Evolutionary conservation across 2,888 invertebrate genomes (phyloP).

Genomic region (Amphipyra tragopoginis): DNA sequence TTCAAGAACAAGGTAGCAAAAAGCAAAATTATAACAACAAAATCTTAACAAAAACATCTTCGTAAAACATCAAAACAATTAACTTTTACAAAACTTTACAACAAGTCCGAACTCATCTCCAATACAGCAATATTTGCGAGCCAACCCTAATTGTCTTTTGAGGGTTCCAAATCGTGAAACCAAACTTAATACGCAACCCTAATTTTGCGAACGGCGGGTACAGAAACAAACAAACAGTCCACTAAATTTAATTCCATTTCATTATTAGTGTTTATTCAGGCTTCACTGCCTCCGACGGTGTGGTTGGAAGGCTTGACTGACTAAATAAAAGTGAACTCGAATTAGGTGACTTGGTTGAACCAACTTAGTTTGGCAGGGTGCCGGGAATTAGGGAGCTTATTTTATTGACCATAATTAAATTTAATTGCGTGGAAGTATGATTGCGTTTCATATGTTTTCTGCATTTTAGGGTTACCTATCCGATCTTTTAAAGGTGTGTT

Average conservation of each 20-base stretch:
- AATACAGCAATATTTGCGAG: conserved; percentile 16
- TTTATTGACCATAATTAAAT: conserved; percentile 29
- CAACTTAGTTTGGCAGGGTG: conserved; percentile 38
- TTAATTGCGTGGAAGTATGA: conserved; percentile 16
- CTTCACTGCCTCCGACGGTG: conserved; percentile 39
- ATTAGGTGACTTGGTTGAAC: conserved; percentile 41
- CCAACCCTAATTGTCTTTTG: conserved; percentile 52
- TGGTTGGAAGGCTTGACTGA: conserved; percentile 40
- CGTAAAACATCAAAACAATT: conserved; percentile 7
- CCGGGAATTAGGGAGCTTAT: conserved; percentile 21
- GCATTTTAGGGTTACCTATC: too few species aligned
- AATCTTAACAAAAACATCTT: neutral
- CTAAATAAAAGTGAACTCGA: conserved; percentile 47
- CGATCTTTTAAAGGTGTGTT: too few species aligned
- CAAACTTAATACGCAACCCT: conserved; percentile 57
- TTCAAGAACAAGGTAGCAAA: neutral
- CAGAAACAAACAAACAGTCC: conserved; percentile 63
- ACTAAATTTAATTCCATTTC: conserved; percentile 65
- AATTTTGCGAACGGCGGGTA: conserved; percentile 55
- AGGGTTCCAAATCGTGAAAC: conserved; percentile 51
- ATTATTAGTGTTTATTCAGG: conserved; percentile 64
- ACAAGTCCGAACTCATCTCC: conserved; percentile 2
- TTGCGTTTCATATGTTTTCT: conserved; percentile 6
- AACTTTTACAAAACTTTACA: conserved; percentile 10
- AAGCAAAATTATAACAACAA: neutral